These are phyloP conservation scores for Trichonephila inaurata DNA, from an alignment of 1,140 invertebrate genomes.

Conservation along the genomic window DNA sequence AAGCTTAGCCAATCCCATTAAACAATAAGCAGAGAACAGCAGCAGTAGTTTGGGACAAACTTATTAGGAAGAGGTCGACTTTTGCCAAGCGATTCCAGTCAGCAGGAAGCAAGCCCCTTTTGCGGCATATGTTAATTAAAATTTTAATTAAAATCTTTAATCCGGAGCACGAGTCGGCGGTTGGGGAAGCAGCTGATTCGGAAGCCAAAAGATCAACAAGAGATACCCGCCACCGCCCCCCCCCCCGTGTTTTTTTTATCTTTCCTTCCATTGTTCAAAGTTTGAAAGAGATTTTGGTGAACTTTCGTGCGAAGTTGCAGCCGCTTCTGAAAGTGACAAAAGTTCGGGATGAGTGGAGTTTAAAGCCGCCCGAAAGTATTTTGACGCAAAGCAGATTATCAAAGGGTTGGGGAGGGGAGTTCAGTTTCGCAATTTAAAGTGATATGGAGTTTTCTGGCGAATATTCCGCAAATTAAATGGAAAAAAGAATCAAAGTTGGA, in stretches of 20 bases:
- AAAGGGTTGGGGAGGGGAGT: background rate
- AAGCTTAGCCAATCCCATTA: conserved; percentile 1
- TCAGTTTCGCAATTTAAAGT: background rate
- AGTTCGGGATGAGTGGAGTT: background rate
- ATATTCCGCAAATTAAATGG: no score
- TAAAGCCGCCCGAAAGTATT: background rate
- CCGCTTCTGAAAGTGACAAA: background rate
- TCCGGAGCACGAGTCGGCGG: background rate
- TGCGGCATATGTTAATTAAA: conserved; percentile 35
- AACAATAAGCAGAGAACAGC: background rate
- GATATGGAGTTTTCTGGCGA: no score
- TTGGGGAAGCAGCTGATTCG: conserved; percentile 10
- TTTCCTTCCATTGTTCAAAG: background rate
- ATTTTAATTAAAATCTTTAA: conserved; percentile 50
- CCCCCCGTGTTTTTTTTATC: no score
- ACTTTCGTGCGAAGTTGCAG: background rate
- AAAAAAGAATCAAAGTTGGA: no score
- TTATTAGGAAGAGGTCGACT: conserved; percentile 30
- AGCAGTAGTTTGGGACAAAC: background rate
- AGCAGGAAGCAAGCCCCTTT: background rate
- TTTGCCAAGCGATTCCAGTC: background rate
- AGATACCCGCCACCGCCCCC: background rate
- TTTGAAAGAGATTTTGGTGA: background rate
- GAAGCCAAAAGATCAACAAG: conserved; percentile 26
- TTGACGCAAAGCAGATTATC: background rate